A percentile compares a stretch with the other conserved stretches of the same genome.
Conservation (phyloP, 2,113 vertebrate species). For the Trematocara nigrifrons region DNA sequence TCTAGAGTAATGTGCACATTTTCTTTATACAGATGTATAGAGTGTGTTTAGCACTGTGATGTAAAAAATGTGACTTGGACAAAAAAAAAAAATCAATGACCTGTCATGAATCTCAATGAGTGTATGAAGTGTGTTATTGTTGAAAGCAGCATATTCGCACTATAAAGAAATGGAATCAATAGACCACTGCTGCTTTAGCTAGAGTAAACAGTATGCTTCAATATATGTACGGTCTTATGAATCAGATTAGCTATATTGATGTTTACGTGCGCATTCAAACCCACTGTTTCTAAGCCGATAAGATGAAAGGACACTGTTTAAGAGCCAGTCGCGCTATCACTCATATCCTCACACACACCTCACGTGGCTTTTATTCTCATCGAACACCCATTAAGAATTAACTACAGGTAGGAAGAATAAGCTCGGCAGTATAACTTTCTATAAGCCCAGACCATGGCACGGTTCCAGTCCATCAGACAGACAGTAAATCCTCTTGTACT, state of each 20-base stretch:
- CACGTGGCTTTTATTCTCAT: background rate
- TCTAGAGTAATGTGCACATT: background rate
- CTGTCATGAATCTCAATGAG: constrained; percentile 18
- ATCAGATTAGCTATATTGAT: constrained; percentile 1
- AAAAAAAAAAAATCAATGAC: background rate
- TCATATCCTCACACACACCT: background rate
- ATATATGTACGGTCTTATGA: background rate
- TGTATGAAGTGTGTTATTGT: background rate
- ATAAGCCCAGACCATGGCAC: constrained; percentile 7
- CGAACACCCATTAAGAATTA: constrained; percentile 16
- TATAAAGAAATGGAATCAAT: constrained; percentile 25
- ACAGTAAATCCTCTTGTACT: constrained; percentile 38
- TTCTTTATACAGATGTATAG: background rate
- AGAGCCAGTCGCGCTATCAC: background rate
- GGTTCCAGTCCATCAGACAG: constrained; percentile 33
- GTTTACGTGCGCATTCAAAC: background rate
- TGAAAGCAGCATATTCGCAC: background rate
- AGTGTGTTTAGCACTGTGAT: background rate
- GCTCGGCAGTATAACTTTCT: background rate
- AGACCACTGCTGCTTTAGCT: background rate
- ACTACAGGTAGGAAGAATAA: constrained; percentile 7
- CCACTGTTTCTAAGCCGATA: background rate
- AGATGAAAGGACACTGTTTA: background rate
- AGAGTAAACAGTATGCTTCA: background rate
- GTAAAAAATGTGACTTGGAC: background rate